Evolutionary conservation across 2,888 invertebrate species (phyloP).

Genomic region (Nemotelus nigrinus): DNA sequence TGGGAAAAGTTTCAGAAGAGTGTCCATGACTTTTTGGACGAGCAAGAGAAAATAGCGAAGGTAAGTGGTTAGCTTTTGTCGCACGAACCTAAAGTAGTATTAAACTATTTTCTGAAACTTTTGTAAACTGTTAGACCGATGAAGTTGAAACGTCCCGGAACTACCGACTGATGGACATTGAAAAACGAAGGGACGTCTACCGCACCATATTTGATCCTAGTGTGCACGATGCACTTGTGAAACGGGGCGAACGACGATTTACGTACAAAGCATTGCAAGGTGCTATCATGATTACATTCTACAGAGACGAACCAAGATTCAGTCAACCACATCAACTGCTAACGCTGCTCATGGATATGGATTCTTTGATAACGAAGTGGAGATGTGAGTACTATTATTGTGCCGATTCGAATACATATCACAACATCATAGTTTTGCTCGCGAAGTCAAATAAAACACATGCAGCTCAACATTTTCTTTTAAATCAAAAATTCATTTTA

Average conservation of each 20-base stretch:
- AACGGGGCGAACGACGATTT: conserved; percentile 79
- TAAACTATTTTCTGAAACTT: conserved; percentile 45
- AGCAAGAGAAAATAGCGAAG: conserved; percentile 72
- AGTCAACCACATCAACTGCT: conserved; percentile 97
- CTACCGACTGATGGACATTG: conserved; percentile 77
- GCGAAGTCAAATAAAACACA: no score
- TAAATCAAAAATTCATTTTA: no score
- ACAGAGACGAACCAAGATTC: conserved; percentile 96
- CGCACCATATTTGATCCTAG: conserved; percentile 88
- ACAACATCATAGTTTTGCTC: no score
- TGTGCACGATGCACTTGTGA: conserved; percentile 83
- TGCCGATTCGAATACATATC: no score
- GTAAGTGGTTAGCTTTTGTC: conserved; percentile 42
- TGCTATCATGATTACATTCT: conserved; percentile 97
- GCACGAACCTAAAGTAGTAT: neutral
- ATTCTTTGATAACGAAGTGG: conserved; percentile 98
- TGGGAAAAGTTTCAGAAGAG: conserved; percentile 89
- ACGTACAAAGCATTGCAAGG: conserved; percentile 94
- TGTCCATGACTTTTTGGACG: conserved; percentile 76
- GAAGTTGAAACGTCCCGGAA: conserved; percentile 71
- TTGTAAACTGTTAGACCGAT: conserved; percentile 66
- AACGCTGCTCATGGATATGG: conserved; percentile 95
- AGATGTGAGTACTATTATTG: conserved; percentile 77
- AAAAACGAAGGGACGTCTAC: conserved; percentile 84
- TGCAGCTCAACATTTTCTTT: no score